Evolutionary conservation across 2,797 vertebrate genomes (phyloP).

Genomic region (Lagodon rhomboides): DNA sequence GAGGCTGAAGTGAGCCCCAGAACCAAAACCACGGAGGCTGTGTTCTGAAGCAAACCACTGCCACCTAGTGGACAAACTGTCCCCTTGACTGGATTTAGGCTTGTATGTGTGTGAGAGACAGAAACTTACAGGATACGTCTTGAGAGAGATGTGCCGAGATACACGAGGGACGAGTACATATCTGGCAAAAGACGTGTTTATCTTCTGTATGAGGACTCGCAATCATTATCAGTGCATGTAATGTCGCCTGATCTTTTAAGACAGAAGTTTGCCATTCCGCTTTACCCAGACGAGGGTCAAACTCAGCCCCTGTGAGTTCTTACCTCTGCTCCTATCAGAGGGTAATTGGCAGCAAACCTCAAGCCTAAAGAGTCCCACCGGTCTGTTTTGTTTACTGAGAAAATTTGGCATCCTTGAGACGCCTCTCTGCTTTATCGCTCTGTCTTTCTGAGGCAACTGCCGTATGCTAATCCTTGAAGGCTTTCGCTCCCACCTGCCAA

Average conservation of each 20-base stretch:
- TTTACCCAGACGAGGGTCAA: slow-evolving; percentile 14
- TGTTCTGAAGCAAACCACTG: slow-evolving; percentile 55
- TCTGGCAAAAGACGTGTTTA: not conserved
- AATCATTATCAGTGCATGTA: not conserved
- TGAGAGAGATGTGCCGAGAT: not conserved
- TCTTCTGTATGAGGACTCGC: not conserved
- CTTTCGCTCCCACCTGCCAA: slow-evolving; percentile 75
- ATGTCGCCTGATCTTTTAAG: not conserved
- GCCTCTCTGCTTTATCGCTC: slow-evolving; percentile 62
- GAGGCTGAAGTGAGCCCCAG: slow-evolving; percentile 7
- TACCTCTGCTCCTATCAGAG: slow-evolving; percentile 31
- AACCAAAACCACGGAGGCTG: not conserved
- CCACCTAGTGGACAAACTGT: slow-evolving; percentile 66
- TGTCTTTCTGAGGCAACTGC: slow-evolving; percentile 65
- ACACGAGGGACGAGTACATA: not conserved
- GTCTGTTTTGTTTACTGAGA: slow-evolving; percentile 69
- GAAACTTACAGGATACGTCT: not conserved
- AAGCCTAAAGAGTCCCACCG: slow-evolving; percentile 43
- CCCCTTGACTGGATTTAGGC: not conserved
- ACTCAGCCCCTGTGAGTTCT: slow-evolving; percentile 15
- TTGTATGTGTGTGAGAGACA: not conserved
- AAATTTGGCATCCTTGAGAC: slow-evolving; percentile 68
- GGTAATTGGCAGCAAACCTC: slow-evolving; percentile 62
- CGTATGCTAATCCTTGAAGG: slow-evolving; percentile 77
- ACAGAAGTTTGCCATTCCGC: not conserved